Evolutionary conservation across 2,888 invertebrate species (phyloP).

Genomic region (Amphipyra tragopoginis): DNA sequence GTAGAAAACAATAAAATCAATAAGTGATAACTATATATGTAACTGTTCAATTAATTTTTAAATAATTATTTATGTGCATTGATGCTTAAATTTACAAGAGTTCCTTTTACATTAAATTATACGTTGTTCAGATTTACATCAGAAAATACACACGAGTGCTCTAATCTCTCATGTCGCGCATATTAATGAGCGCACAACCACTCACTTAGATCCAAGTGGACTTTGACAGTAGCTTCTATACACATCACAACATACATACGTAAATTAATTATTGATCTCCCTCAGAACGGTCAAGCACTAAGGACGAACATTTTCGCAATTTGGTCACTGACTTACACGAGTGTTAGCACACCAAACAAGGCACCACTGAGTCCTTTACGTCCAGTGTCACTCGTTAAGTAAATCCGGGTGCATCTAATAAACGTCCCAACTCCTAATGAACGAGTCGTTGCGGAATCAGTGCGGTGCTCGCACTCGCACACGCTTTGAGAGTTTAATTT

Average conservation of each 20-base stretch:
- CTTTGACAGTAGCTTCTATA: slow-evolving; percentile 7
- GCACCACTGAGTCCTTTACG: not conserved
- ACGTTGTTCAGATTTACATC: not conserved
- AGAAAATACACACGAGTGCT: slow-evolving; percentile 2
- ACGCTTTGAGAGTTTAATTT: not conserved
- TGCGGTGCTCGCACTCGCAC: not conserved
- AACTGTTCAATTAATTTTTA: too few relatives aligned
- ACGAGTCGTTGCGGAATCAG: not conserved
- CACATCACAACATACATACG: slow-evolving; percentile 11
- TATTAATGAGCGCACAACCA: slow-evolving; percentile 30
- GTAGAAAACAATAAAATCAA: too few relatives aligned
- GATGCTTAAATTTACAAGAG: too few relatives aligned
- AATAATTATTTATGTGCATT: too few relatives aligned
- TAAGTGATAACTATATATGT: too few relatives aligned
- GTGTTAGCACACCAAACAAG: slow-evolving; percentile 10
- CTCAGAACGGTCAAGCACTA: slow-evolving; percentile 5
- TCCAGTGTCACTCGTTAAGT: slow-evolving; percentile 8
- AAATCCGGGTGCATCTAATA: slow-evolving; percentile 18
- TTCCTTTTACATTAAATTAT: not conserved
- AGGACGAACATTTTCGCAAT: slow-evolving; percentile 22
- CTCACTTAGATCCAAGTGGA: slow-evolving; percentile 17
- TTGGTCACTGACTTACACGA: slow-evolving; percentile 2
- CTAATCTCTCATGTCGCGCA: slow-evolving; percentile 16
- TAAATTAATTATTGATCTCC: slow-evolving; percentile 36
- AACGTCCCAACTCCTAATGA: slow-evolving; percentile 13